Percentiles rank a stretch among this genome's conserved stretches.
Conservation (phyloP, 2,797 vertebrate species). For the Sebastes minor region DNA sequence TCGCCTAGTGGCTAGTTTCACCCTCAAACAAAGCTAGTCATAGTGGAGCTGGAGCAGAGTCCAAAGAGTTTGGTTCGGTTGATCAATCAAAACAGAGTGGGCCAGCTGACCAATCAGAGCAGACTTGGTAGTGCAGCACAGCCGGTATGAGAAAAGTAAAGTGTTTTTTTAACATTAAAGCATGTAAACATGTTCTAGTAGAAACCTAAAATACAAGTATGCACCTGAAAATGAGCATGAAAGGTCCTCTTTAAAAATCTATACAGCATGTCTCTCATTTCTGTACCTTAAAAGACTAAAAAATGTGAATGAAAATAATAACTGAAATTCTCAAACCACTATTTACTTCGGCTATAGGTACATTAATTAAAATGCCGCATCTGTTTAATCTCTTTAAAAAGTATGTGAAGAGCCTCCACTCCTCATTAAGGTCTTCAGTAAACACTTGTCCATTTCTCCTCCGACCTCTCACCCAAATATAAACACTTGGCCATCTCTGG, state of each 20-base stretch:
- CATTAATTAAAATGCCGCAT: conserved; percentile 4
- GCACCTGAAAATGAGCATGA: no score
- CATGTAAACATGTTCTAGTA: no score
- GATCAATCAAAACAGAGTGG: no score
- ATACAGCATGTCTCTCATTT: neutral
- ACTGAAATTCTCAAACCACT: neutral
- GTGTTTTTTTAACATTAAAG: no score
- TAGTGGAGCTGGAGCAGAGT: no score
- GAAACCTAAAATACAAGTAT: no score
- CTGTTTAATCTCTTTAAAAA: conserved; percentile 15
- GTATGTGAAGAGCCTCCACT: conserved; percentile 25
- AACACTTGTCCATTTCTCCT: conserved; percentile 68
- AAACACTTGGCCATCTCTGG: conserved; percentile 70
- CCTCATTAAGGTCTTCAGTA: conserved; percentile 73
- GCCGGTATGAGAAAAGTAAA: no score
- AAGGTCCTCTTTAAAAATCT: neutral
- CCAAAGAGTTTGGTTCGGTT: no score
- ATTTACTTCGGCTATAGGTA: neutral
- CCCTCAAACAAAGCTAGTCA: no score
- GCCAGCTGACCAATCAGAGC: no score
- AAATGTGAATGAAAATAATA: neutral
- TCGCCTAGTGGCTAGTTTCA: no score
- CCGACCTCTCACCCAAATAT: conserved; percentile 70
- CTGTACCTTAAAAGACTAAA: neutral
- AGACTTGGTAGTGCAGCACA: no score